Percentiles rank a stretch among this genome's conserved stretches.
These are phyloP conservation scores for Grantiella picta DNA, from an alignment of 2,113 vertebrate species.

Conservation along the genomic window DNA sequence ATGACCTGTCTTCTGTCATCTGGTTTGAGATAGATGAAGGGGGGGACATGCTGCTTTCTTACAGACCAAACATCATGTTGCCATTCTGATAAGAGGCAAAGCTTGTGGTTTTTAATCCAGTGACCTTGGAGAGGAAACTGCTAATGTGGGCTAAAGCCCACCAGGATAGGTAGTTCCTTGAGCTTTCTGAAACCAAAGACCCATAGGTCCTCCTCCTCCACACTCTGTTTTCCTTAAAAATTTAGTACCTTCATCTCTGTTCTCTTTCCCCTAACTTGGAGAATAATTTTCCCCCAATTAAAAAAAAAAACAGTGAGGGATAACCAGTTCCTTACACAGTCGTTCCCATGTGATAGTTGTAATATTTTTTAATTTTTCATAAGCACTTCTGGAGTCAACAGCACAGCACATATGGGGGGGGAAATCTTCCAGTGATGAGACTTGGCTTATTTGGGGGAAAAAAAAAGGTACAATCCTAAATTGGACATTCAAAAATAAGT, in stretches of 20 bases:
- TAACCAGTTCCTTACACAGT: not conserved
- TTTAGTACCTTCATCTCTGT: not conserved
- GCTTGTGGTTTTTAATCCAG: not conserved
- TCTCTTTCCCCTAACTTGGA: not conserved
- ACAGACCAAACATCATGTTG: not conserved
- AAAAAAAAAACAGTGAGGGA: not conserved
- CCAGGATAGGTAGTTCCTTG: not conserved
- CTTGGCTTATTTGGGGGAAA: not conserved
- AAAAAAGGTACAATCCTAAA: not conserved
- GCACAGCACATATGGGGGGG: not conserved
- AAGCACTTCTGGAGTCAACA: slow-evolving; percentile 62
- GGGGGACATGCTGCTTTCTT: not conserved
- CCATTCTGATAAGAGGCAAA: not conserved
- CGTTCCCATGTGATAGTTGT: not conserved
- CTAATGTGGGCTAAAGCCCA: not conserved
- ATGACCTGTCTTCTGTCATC: not conserved
- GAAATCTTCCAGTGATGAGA: not conserved
- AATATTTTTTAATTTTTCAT: not conserved
- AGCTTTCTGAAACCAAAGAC: not conserved
- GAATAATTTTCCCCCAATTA: not conserved
- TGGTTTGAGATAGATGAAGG: not conserved
- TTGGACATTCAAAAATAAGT: not conserved
- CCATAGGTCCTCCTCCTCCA: not conserved
- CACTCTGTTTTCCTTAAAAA: not conserved
- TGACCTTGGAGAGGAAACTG: not conserved